Evolutionary conservation across 92 coral and sea anemone genomes (phyloP), one percentile per base, ranked within the genome.

Genomic region (Paragorgia papillata): DNA sequence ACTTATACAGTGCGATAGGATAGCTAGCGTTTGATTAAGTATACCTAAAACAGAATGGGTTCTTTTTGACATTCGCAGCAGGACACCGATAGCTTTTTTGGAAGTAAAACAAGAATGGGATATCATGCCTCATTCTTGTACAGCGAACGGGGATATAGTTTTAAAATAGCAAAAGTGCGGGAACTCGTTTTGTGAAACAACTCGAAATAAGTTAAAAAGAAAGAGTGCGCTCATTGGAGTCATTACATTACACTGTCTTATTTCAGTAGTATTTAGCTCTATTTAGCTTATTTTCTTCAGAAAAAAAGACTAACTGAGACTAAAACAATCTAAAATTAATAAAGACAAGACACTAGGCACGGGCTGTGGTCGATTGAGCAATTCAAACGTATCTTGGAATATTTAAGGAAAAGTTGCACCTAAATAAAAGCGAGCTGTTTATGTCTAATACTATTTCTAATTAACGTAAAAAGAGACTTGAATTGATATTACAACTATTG

Each of bases 401-500:
- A 53, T 53, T 46, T 46, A 46, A 9, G 53, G 2, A 46, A 46
- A n/a, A 46, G 2, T 46, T 7, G 53, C n/a, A 6, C n/a, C 2
- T 6, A 29, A 48, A 55, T 26, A 66, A 46, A 37, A 39, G 63
- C n/a, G 34, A 48, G 58, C 51, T 32, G 63, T 53, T 51, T 30
- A 49, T n/a, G 61, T 29, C 43, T 26, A 49, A 48, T 69, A 4
- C 25, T 39, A 30, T 12, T 18, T 51, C 33, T 71, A 71, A 71
- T 71, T 71, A 64, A 71, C 63, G 48, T 71, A 55, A 71, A 69
- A 51, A 55, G 78, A 71, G 78, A 26, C 64, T 71, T 26, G 63
- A 71, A 71, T 71, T 55, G 50, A 71, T 71, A 71, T 71, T 71
- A 71, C 78, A 55, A 55, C 78, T 71, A 55, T 71, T 71, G 78